Base-by-base conservation (phyloP, 1,140 invertebrate species). In the Lamellibrachia luymesi region DNA sequence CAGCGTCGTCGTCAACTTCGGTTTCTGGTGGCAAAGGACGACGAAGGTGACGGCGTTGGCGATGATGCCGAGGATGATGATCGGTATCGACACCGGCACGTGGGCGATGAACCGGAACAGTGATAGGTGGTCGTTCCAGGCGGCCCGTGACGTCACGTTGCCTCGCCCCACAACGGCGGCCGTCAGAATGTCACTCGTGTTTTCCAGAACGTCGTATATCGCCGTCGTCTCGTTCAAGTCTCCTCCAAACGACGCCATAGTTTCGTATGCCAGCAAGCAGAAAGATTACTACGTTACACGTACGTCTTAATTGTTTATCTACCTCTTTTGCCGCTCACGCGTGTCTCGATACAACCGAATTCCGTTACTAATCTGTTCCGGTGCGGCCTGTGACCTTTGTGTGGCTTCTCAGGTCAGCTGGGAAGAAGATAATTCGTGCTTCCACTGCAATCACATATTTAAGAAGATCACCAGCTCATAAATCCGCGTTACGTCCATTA, bases 11-110 rank as follows among this genome's bases (percentile, higher is more conserved):
- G 92, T 92, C 22, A 91, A 91, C 51, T 51, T 49, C 92, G 93
- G 92, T 27, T 92, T 93, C 80, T 93, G 91, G 27, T 91, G 92
- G 56, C 90, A 92, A 13, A 94, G 93, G 49, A 93, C 93, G 89
- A 94, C 13, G 50, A 94, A 90, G 52, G 92, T 51, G 22, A 93
- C 51, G 38, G 51, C 17, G 91, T 94, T 94, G 92, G 90, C 93
- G 13, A 94, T 90, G 92, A 94, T 92, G 27, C 93, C 93, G 22
- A 93, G 13, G 50, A 92, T 50, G 17, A 91, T 91, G n/a, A 94
- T 56, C 25, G 93, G 93, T 1, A 94, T n/a, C 13, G 92, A 91
- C 50, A 94, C 51, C 90, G 22, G 50, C 8, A 94, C 93, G 51
- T 94, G 51, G 50, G 50, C 49, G 2, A 92, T n/a, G 25, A 52